A percentile compares a stretch with the other conserved stretches of the same genome.
phyloP scores from a whole-genome alignment of 1,140 invertebrate species.

The Ctenoplectra terminalis region DNA sequence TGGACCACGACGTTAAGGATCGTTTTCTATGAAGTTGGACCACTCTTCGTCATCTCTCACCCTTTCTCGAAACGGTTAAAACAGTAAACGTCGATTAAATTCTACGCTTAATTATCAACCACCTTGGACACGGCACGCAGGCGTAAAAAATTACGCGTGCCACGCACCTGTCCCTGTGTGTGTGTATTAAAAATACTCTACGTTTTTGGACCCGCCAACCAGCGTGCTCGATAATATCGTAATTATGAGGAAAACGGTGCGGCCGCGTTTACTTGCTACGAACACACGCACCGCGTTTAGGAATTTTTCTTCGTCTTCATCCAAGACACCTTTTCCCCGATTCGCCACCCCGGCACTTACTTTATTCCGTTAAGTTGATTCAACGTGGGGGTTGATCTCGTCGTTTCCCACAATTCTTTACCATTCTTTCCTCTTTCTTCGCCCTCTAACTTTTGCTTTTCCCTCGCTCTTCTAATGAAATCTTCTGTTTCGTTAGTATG shows the following conservation, averaged over 20 bases:
- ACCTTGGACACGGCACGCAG: constrained; percentile 14
- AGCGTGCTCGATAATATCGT: constrained; percentile 77
- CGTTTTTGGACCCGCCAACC: constrained; percentile 83
- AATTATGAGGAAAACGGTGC: constrained; percentile 63
- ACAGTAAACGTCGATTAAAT: constrained; percentile 54
- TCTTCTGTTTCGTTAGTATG: constrained; percentile 17
- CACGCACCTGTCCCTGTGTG: constrained; percentile 14
- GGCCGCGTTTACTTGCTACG: constrained; percentile 22
- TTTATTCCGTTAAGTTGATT: neutral
- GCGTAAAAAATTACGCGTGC: neutral
- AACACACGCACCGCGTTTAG: constrained; percentile 33
- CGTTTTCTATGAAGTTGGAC: constrained; percentile 60
- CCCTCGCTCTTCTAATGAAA: constrained; percentile 34
- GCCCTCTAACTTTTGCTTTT: neutral
- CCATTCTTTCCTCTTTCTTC: neutral
- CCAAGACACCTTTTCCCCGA: neutral
- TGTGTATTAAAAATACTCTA: constrained; percentile 77
- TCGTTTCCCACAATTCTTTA: neutral
- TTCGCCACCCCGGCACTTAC: no score
- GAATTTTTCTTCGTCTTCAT: constrained; percentile 33
- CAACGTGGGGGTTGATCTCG: neutral
- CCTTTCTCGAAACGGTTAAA: constrained; percentile 1
- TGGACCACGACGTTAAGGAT: constrained; percentile 66
- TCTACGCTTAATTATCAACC: constrained; percentile 52
- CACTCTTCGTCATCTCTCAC: constrained; percentile 18